These are phyloP conservation scores for Patagioenas fasciata DNA, from an alignment of 2,113 vertebrate species.

Conservation along the genomic window DNA sequence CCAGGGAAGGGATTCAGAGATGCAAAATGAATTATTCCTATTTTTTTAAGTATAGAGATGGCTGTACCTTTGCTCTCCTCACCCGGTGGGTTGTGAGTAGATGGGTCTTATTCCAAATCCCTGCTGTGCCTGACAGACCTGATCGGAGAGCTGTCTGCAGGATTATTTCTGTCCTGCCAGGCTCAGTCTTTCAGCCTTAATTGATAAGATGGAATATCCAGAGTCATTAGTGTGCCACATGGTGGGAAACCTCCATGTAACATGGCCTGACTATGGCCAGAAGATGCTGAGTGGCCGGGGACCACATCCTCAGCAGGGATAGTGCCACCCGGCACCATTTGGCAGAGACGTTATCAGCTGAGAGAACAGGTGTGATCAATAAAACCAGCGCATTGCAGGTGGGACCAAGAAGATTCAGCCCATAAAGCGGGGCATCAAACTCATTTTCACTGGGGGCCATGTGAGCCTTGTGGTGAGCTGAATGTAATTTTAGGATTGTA, in stretches of 20 bases:
- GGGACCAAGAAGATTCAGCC: neutral
- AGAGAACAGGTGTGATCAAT: fast-evolving
- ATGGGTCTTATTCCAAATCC: neutral
- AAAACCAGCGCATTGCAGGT: neutral
- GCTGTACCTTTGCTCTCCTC: neutral
- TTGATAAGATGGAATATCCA: neutral
- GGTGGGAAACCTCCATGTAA: neutral
- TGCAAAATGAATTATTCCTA: neutral
- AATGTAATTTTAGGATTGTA: too few relatives aligned
- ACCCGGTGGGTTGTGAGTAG: neutral
- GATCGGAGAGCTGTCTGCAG: neutral
- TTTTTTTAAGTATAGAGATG: neutral
- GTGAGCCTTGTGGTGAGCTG: too few relatives aligned
- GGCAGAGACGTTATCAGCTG: neutral
- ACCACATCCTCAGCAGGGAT: neutral
- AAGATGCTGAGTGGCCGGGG: neutral
- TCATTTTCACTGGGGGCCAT: too few relatives aligned
- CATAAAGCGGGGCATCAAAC: too few relatives aligned
- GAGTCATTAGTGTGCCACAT: neutral
- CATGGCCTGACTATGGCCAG: neutral
- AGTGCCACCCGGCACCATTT: too few relatives aligned
- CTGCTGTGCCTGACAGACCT: neutral
- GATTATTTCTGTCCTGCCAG: neutral
- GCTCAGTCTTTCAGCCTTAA: neutral
- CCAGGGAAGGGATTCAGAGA: neutral